These are phyloP conservation scores for Cynopterus brachyotis DNA, from an alignment of 2,113 vertebrate genomes.

Conservation along the genomic window DNA sequence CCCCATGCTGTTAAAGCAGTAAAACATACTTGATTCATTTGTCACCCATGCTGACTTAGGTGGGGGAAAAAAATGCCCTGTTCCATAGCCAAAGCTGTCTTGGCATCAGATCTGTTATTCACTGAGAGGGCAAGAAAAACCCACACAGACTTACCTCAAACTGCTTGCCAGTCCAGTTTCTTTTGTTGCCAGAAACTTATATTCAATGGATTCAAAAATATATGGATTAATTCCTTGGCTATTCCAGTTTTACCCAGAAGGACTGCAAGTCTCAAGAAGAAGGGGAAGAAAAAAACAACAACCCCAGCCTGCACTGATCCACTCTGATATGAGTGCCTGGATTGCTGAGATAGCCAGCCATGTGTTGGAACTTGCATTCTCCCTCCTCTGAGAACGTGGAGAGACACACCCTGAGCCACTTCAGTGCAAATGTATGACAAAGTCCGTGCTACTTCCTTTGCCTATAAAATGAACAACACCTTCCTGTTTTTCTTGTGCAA, in stretches of 20 bases:
- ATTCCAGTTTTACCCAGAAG: neutral
- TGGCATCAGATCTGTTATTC: slow-evolving; percentile 3
- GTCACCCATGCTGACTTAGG: slow-evolving; percentile 13
- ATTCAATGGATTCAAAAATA: neutral
- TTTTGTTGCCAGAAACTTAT: neutral
- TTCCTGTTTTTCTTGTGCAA: neutral
- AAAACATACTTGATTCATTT: slow-evolving; percentile 6
- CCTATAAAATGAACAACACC: neutral
- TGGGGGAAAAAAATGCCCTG: neutral
- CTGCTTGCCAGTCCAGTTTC: neutral
- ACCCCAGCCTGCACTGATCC: neutral
- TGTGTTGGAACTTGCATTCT: neutral
- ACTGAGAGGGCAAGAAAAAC: neutral
- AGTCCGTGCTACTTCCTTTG: neutral
- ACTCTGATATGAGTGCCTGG: neutral
- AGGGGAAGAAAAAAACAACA: neutral
- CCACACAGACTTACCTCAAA: neutral
- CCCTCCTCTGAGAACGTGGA: neutral
- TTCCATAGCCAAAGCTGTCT: neutral
- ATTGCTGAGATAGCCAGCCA: neutral
- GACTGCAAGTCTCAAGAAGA: neutral
- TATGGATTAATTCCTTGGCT: neutral
- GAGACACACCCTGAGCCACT: neutral
- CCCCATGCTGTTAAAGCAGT: neutral
- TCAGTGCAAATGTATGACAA: no score